phyloP scores from a whole-genome alignment of 2,797 vertebrate genomes.

The Bovichtus diacanthus region DNA sequence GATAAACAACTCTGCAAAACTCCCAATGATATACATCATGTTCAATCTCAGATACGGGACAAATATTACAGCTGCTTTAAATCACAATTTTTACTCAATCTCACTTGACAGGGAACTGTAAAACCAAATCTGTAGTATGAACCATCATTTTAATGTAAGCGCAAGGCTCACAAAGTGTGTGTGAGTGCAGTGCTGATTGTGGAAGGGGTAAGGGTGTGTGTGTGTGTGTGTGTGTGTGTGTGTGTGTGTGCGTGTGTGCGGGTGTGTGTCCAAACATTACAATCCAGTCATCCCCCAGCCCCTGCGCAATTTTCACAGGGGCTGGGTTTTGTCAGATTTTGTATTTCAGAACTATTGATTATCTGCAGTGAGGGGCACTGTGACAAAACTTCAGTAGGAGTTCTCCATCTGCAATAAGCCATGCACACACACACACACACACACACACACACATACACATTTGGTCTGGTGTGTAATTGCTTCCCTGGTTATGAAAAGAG shows the following conservation, averaged over 20 bases:
- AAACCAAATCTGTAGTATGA: slow-evolving; percentile 25
- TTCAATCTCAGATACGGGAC: slow-evolving; percentile 11
- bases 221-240: slow-evolving; percentile 2
- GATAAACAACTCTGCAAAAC: slow-evolving; percentile 42
- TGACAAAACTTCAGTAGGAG: slow-evolving; percentile 78
- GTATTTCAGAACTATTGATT: slow-evolving; percentile 83
- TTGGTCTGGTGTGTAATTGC: slow-evolving; percentile 29
- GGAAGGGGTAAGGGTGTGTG: not conserved
- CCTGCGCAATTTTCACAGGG: slow-evolving; percentile 72
- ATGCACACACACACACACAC: slow-evolving; percentile 28
- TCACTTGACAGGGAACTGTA: not conserved
- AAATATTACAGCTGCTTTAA: slow-evolving; percentile 33
- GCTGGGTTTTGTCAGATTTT: slow-evolving; percentile 76
- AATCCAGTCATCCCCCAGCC: slow-evolving; percentile 45
- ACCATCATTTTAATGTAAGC: not conserved
- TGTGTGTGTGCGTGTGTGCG: not conserved
- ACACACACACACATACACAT: slow-evolving; percentile 25
- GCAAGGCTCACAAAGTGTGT: slow-evolving; percentile 22
- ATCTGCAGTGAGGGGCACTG: slow-evolving; percentile 65
- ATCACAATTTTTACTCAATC: slow-evolving; percentile 42
- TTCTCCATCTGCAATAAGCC: slow-evolving; percentile 70
- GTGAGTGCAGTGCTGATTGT: slow-evolving; percentile 7
- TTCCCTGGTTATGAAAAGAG: slow-evolving; percentile 38
- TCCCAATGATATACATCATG: slow-evolving; percentile 8
- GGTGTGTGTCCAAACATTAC: slow-evolving; percentile 17